Evolutionary conservation across 2,797 vertebrate species (phyloP), one percentile per base, ranked within the genome.

Genomic region (Artibeus lituratus): DNA sequence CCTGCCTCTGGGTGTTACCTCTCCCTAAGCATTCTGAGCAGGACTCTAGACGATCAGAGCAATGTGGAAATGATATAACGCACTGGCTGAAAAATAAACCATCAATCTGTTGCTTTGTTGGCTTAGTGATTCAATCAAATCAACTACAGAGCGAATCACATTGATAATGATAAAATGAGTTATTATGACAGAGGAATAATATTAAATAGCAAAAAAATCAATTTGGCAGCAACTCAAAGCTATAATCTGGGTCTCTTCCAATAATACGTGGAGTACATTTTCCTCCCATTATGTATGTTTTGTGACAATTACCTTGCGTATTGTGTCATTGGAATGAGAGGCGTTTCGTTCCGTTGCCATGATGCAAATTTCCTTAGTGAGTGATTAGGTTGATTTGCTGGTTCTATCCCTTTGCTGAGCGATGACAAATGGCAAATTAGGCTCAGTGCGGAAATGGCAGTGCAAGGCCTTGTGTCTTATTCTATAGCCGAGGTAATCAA

Each of bases 311-410:
- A 84, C 88, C 39, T 92, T 94, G 93, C 74, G 90, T 94, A 69
- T 87, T 91, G 10, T 82, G 39, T 92, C n/a, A 73, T 81, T 94
- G 39, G 21, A 96, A 92, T 82, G 57, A 92, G 94, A 88, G 37
- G 29, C 67, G 59, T 81, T 96, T 92, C 55, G 82, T 95, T 94
- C 49, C 67, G 16, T 82, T 96, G 74, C 51, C 42, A 80, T 69
- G 89, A 87, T 74, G 73, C 32, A 94, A 83, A 96, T 96, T 94
- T 96, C 76, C 91, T 89, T 78, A 55, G 67, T 95, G 90, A 84
- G 57, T 1, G 87, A 89, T 97, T 96, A 62, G 26, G 18, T 51
- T 96, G 93, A 95, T 93, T 97, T 96, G 67, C 77, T 95, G 49
- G 70, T 73, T 92, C 77, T 32, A 73, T 55, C 29, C 7, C 90